These are phyloP conservation scores for Adelphocoris suturalis DNA, from an alignment of 2,888 invertebrate species.

Conservation along the genomic window DNA sequence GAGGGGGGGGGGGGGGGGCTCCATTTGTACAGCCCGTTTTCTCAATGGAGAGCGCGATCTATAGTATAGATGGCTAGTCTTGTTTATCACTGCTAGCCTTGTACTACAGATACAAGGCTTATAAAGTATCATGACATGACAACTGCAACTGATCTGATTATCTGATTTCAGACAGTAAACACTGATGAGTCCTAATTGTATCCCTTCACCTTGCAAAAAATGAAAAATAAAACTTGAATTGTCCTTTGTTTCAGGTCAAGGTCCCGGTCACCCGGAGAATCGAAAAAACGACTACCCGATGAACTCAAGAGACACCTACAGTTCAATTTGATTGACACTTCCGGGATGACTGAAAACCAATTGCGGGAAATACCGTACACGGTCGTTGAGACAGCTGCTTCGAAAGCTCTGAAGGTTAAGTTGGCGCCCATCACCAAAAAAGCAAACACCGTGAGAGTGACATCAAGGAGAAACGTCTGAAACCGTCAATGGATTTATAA, in stretches of 20 bases:
- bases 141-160: too few species aligned
- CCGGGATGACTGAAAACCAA: conserved; percentile 93
- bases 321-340: conserved; percentile 92
- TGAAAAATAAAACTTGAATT: too few species aligned
- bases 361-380: conserved; percentile 93
- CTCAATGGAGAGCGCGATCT: too few species aligned
- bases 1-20: too few species aligned
- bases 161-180: too few species aligned
- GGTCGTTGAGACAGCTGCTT: conserved; percentile 86
- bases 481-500: background rate
- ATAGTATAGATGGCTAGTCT: too few species aligned
- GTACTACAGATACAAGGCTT: too few species aligned
- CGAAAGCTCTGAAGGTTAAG: conserved; percentile 76
- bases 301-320: conserved; percentile 92
- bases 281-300: conserved; percentile 86
- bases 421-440: conserved; percentile 75
- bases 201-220: too few species aligned
- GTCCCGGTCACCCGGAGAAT: conserved; percentile 84
- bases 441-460: background rate
- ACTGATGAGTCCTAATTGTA: too few species aligned
- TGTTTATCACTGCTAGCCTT: too few species aligned
- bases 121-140: too few species aligned
- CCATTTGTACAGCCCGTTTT: too few species aligned
- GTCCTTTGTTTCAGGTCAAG: conserved; percentile 78
- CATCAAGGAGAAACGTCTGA: conserved; percentile 41